A percentile compares a stretch with the other conserved stretches of the same genome.
These are phyloP conservation scores for Leuciscus waleckii DNA, from an alignment of 2,797 vertebrate species.

Conservation along the genomic window DNA sequence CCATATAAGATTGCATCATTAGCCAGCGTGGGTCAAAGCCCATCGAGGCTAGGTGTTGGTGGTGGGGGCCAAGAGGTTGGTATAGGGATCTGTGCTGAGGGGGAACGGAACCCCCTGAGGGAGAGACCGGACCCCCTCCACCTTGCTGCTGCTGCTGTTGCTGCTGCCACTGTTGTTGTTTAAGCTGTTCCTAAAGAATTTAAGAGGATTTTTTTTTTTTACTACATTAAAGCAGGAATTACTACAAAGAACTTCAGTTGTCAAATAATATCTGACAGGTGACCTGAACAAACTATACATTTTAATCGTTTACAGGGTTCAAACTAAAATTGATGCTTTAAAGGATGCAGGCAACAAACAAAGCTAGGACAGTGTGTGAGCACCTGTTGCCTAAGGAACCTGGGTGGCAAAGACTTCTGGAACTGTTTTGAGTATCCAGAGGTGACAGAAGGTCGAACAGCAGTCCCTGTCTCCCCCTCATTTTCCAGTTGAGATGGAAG, in stretches of 20 bases:
- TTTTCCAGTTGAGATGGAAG: constrained; percentile 76
- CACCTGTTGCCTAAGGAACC: constrained; percentile 98
- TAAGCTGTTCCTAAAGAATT: constrained; percentile 90
- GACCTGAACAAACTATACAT: not conserved
- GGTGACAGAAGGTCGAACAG: constrained; percentile 88
- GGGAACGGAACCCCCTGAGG: constrained; percentile 79
- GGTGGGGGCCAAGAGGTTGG: constrained; percentile 91
- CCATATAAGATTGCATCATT: constrained; percentile 99
- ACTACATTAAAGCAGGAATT: not conserved
- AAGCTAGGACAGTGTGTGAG: not conserved
- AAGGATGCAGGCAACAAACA: not conserved
- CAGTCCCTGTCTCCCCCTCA: constrained; percentile 87
- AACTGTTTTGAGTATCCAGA: constrained; percentile 99
- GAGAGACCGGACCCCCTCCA: constrained; percentile 86
- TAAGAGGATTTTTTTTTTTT: not conserved
- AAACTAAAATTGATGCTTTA: not conserved
- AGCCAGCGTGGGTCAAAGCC: constrained; percentile 98
- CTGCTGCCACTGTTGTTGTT: constrained; percentile 88
- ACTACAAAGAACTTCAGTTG: not conserved
- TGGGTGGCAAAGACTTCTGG: constrained; percentile 95
- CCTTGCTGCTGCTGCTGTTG: constrained; percentile 76
- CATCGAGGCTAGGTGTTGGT: constrained; percentile 93
- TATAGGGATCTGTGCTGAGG: constrained; percentile 94
- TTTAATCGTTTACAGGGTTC: not conserved
- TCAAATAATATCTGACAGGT: not conserved